phyloP scores from a whole-genome alignment of 92 coral and sea anemone genomes.

The Montipora capitata region DNA sequence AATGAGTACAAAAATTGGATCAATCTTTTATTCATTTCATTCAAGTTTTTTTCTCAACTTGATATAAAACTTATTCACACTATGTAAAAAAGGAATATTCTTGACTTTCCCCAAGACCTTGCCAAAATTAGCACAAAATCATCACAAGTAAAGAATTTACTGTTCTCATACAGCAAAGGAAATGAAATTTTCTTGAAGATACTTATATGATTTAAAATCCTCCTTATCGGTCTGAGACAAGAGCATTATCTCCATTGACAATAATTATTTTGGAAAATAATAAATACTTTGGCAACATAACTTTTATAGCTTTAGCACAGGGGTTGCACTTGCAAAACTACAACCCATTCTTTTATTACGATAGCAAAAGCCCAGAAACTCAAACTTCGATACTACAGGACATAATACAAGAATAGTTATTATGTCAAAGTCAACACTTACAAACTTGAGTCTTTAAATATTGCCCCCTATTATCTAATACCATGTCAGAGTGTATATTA shows the following conservation, averaged over 20 bases:
- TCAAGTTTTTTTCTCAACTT: background rate
- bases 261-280: background rate
- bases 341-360: constrained; percentile 7
- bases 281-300: constrained; percentile 57
- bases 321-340: background rate
- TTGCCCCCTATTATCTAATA: background rate
- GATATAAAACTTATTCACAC: constrained; percentile 17
- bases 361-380: background rate
- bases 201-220: constrained; percentile 20
- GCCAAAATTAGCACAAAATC: background rate
- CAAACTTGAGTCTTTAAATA: background rate
- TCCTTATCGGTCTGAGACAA: constrained; percentile 15
- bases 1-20: background rate
- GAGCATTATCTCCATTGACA: constrained; percentile 22
- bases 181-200: background rate
- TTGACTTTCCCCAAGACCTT: background rate
- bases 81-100: background rate
- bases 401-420: no score
- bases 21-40: background rate
- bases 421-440: background rate
- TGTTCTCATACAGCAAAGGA: background rate
- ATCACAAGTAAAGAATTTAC: background rate
- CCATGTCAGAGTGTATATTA: background rate
- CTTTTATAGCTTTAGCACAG: constrained; percentile 10
- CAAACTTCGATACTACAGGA: background rate